phyloP scores from a whole-genome alignment of 2,888 invertebrate genomes.

The Choristoneura rosaceana region DNA sequence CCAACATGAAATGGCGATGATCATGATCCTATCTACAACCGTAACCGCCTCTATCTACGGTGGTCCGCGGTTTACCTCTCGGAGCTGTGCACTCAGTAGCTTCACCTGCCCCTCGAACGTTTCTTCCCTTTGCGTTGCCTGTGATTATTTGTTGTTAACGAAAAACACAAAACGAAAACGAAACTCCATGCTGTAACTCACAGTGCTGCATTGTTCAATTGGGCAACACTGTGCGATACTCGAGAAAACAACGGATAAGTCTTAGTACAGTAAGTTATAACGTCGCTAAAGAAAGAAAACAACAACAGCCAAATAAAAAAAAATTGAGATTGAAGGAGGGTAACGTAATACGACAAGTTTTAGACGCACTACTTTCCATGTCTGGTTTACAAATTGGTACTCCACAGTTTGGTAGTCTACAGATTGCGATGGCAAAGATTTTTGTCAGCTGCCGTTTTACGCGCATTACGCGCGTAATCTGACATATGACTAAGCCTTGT shows the following conservation, averaged over 20 bases:
- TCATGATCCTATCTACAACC: constrained; percentile 76
- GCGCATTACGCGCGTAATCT: background rate
- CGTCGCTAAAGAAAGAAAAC: constrained; percentile 58
- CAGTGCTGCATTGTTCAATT: constrained; percentile 51
- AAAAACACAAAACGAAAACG: constrained; percentile 76
- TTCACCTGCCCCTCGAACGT: constrained; percentile 96
- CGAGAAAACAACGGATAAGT: constrained; percentile 48
- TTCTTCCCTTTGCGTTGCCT: constrained; percentile 98
- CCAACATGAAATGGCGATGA: constrained; percentile 72
- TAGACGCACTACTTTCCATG: constrained; percentile 63
- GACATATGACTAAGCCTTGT: background rate
- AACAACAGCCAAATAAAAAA: constrained; percentile 66
- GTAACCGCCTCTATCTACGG: constrained; percentile 76
- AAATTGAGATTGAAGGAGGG: constrained; percentile 52
- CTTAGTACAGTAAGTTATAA: constrained; percentile 52
- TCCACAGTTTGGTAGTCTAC: background rate
- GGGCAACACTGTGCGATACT: constrained; percentile 61
- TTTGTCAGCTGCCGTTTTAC: background rate
- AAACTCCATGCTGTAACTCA: constrained; percentile 71
- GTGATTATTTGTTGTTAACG: constrained; percentile 82
- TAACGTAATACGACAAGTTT: constrained; percentile 62
- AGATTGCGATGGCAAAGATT: background rate
- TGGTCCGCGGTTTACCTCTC: constrained; percentile 91
- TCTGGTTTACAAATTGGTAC: constrained; percentile 56
- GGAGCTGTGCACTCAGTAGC: constrained; percentile 94